These are phyloP conservation scores for Strigamia transsilvanica DNA, from an alignment of 2,888 invertebrate genomes.

Conservation along the genomic window DNA sequence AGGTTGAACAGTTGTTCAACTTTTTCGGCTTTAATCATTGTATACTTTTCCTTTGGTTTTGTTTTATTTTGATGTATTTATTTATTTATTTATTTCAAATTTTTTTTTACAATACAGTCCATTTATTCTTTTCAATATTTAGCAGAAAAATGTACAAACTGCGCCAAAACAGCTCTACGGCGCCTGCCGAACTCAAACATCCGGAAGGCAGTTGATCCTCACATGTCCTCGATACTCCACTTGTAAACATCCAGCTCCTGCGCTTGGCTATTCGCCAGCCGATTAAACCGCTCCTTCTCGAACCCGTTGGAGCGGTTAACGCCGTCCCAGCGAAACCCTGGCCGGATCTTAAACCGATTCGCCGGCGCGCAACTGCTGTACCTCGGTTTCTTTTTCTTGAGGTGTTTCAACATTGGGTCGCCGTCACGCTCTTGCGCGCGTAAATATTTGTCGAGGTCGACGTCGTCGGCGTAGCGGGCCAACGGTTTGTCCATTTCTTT, in stretches of 20 bases:
- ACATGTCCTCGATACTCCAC: slow-evolving; percentile 96
- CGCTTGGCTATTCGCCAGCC: slow-evolving; percentile 77
- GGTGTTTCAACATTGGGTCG: slow-evolving; percentile 93
- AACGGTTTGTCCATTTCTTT: slow-evolving; percentile 91
- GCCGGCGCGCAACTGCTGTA: slow-evolving; percentile 86
- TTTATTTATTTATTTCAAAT: too few relatives aligned
- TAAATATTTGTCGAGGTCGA: slow-evolving; percentile 82
- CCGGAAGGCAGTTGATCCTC: slow-evolving; percentile 61
- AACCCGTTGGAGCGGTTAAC: slow-evolving; percentile 97
- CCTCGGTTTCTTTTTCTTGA: slow-evolving; percentile 72
- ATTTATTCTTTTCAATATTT: too few relatives aligned
- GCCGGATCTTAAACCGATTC: slow-evolving; percentile 89
- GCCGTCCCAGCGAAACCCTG: slow-evolving; percentile 98
- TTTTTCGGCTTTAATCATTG: too few relatives aligned
- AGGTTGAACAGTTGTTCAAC: too few relatives aligned
- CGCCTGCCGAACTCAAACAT: slow-evolving; percentile 26
- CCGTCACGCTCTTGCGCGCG: slow-evolving; percentile 80
- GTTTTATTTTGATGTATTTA: too few relatives aligned
- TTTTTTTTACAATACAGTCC: too few relatives aligned
- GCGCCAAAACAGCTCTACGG: too few relatives aligned
- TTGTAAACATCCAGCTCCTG: slow-evolving; percentile 86
- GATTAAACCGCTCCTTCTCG: slow-evolving; percentile 87
- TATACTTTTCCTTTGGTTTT: too few relatives aligned
- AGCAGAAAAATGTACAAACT: too few relatives aligned
- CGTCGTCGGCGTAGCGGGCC: slow-evolving; percentile 87